Base-by-base conservation (phyloP, 2,113 vertebrate genomes). In the Stomatorhinus ivindoensis region DNA sequence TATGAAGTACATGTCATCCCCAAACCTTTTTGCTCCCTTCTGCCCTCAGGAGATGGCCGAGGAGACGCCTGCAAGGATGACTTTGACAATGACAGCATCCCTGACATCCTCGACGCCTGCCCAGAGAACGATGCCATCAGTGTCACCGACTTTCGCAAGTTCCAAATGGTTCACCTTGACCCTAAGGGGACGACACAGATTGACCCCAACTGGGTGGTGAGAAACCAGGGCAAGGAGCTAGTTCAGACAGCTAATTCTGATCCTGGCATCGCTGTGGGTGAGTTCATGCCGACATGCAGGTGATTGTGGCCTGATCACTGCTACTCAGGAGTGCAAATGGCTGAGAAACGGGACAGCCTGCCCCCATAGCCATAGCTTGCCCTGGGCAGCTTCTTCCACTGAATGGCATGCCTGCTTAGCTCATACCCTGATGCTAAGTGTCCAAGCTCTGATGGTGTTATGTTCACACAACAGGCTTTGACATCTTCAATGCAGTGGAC, bases 191-290 rank as follows among this genome's bases (percentile, higher is more conserved):
- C 98, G 90, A 97, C 98, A 1, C 98, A 99, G 92, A 98, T 98
- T 0, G 98, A 99, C 91, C 97, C 98, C 10, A 97, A 97, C 87
- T 99, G 98, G 98, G 97, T 99, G 89, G 97, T 99, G 92, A 96
- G 98, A 27, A 97, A 99, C 90, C 97, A 99, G 89, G 98, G 98
- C 91, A 99, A 97, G 83, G 98, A 99, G 92, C 93, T 99, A 92
- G 96, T 99, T 55, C 98, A 99, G 95, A 97, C 96, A 0, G 98
- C 97, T 15, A 99, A 99, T 94, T 98, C 98, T 0, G 98, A 99
- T 93, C 98, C 98, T 1, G 98, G 98, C 91, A 98, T 99, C n/a
- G 98, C 98, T 24, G 96, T 99, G 2, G 98, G 98, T 99, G 89
- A 95, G 96, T 88, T 46, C 82, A 46, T 69, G 61, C 24, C n/a